These are phyloP conservation scores for Cotesia chilonis DNA, from an alignment of 1,140 invertebrate genomes.

Conservation along the genomic window DNA sequence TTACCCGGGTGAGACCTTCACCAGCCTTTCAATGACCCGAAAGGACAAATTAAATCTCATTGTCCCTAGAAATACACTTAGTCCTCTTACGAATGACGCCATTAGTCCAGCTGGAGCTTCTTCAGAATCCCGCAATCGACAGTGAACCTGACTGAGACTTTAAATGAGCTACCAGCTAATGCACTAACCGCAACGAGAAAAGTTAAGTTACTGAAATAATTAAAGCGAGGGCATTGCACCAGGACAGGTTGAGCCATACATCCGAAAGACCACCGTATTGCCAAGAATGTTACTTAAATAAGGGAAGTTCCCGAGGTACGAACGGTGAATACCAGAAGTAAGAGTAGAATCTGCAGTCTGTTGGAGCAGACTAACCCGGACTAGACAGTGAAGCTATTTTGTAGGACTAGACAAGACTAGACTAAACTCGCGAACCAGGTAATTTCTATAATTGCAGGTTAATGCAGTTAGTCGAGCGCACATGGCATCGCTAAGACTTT, in stretches of 20 bases:
- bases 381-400: background rate
- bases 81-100: background rate
- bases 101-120: background rate
- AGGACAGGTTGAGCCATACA: background rate
- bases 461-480: conserved; percentile 50
- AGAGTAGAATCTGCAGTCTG: background rate
- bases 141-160: background rate
- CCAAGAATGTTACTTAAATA: background rate
- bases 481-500: conserved; percentile 44
- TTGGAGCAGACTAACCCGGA: background rate
- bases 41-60: background rate
- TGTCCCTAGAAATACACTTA: background rate
- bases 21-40: conserved; percentile 6
- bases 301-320: background rate
- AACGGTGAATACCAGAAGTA: background rate
- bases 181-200: background rate
- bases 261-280: conserved; percentile 1
- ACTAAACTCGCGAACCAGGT: conserved; percentile 37
- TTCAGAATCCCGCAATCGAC: too few relatives aligned
- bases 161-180: background rate
- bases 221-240: background rate
- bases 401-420: background rate
- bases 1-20: background rate
- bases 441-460: conserved; percentile 58
- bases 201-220: background rate